Evolutionary conservation across 2,113 vertebrate species (phyloP).

Genomic region (Engystomops pustulosus): DNA sequence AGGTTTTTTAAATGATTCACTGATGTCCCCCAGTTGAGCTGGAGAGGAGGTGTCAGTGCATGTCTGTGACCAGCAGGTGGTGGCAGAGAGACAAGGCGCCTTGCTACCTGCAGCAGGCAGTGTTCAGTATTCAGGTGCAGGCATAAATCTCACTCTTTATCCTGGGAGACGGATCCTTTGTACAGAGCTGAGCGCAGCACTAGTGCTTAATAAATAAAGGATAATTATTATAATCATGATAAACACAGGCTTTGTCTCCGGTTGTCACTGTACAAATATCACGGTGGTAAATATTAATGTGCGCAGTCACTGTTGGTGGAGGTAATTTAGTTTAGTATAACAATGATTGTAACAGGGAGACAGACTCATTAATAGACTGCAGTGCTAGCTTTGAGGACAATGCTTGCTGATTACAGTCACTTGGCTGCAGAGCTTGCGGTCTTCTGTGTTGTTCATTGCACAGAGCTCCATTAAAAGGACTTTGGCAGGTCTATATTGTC

Average conservation of each 20-base stretch:
- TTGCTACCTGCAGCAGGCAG: background rate
- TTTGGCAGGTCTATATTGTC: no score
- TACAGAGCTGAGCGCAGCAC: background rate
- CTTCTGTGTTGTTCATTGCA: background rate
- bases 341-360: background rate
- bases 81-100: background rate
- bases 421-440: constrained; percentile 7
- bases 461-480: no score
- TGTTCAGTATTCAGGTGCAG: constrained; percentile 3
- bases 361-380: background rate
- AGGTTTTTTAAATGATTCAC: constrained; percentile 53
- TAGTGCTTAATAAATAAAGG: constrained; percentile 33
- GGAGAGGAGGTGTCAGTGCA: constrained; percentile 26
- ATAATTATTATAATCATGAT: constrained; percentile 43
- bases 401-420: background rate
- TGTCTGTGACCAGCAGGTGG: constrained; percentile 28
- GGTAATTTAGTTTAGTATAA: background rate
- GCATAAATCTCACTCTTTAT: constrained; percentile 21
- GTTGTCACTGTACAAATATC: constrained; percentile 32
- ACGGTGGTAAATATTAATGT: constrained; percentile 35
- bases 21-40: constrained; percentile 37
- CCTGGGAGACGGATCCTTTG: constrained; percentile 9
- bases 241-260: constrained; percentile 37
- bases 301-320: background rate
- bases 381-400: background rate